These are phyloP conservation scores for Monopterus albus DNA, from an alignment of 2,113 vertebrate species.

Conservation along the genomic window DNA sequence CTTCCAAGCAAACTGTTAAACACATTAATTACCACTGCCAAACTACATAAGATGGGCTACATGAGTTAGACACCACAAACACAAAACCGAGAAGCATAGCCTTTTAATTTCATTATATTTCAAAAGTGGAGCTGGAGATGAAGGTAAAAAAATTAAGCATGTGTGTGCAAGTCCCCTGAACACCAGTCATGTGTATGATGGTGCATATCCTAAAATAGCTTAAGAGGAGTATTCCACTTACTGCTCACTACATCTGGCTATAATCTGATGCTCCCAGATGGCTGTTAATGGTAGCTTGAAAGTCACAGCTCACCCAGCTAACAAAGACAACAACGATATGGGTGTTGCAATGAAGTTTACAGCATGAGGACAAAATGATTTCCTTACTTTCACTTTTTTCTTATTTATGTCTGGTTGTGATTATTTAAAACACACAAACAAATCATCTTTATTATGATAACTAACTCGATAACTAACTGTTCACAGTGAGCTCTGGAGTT, in stretches of 20 bases:
- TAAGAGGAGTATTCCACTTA: neutral
- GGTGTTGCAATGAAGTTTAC: conserved; percentile 26
- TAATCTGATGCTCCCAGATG: neutral
- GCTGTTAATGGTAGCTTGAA: conserved; percentile 6
- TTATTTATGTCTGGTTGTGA: conserved; percentile 1
- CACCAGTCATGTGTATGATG: neutral
- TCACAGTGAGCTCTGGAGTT: no score
- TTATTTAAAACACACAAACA: neutral
- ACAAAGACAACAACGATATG: conserved; percentile 1
- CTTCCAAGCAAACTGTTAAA: conserved; percentile 43
- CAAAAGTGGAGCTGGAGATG: conserved; percentile 3
- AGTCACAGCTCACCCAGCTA: neutral
- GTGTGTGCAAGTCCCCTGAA: neutral
- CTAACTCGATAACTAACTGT: no score
- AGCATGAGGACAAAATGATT: neutral
- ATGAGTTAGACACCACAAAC: conserved; percentile 33
- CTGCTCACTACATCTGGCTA: neutral
- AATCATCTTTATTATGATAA: conserved; percentile 4
- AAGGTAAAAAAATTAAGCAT: conserved; percentile 12
- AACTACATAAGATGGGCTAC: conserved; percentile 53
- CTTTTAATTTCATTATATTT: conserved; percentile 26
- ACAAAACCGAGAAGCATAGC: conserved; percentile 26
- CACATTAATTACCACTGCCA: conserved; percentile 47
- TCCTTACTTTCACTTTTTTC: neutral
- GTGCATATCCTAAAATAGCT: neutral